These are phyloP conservation scores for Ardeotis arabs DNA, from an alignment of 2,113 vertebrate species.

Conservation along the genomic window DNA sequence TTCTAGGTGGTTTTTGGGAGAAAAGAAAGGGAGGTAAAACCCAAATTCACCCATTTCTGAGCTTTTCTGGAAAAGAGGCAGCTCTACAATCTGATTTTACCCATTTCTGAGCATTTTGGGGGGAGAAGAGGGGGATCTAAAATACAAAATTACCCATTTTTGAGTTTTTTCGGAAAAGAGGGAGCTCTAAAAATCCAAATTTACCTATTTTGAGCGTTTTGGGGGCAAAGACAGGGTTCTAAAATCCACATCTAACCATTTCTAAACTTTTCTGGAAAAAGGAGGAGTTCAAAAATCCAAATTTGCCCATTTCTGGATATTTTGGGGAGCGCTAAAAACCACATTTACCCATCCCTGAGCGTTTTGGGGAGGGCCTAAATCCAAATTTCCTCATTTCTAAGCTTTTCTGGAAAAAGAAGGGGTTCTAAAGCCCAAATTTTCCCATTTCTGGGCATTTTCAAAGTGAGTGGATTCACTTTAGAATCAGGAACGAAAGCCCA, in stretches of 20 bases:
- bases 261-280: not conserved
- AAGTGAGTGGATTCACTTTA: not conserved
- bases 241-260: not conserved
- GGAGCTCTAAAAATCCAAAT: not conserved
- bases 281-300: no score
- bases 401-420: not conserved
- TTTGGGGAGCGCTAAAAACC: no score
- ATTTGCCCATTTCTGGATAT: no score
- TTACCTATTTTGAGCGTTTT: not conserved
- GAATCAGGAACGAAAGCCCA: not conserved
- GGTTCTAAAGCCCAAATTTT: not conserved
- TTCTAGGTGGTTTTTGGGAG: no score
- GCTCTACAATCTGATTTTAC: not conserved
- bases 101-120: not conserved
- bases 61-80: no score
- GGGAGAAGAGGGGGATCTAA: not conserved
- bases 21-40: accelerated
- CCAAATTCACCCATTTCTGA: not conserved
- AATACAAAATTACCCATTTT: not conserved
- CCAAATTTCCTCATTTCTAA: not conserved
- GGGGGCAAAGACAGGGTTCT: not conserved
- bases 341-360: no score
- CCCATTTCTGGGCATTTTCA: not conserved
- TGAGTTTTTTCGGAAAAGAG: not conserved
- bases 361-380: no score